phyloP scores from a whole-genome alignment of 2,888 invertebrate species.

The Orthosia gracilis region DNA sequence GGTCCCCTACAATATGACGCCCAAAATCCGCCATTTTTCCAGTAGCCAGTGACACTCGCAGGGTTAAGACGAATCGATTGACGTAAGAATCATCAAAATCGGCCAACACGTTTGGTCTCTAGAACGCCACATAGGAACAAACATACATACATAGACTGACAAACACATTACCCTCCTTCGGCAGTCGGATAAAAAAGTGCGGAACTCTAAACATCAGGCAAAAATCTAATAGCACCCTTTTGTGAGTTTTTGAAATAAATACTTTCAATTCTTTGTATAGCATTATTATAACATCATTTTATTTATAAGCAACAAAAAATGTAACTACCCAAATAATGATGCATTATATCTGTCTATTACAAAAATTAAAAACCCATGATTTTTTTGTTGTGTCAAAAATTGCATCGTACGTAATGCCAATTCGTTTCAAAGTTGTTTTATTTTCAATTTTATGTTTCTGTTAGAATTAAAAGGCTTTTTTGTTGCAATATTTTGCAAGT shows the following conservation, averaged over 20 bases:
- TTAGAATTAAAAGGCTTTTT: not conserved
- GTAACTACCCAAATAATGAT: conserved; percentile 2
- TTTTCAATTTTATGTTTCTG: not conserved
- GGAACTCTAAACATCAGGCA: not conserved
- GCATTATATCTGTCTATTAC: conserved; percentile 3
- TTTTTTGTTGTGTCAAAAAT: conserved; percentile 1
- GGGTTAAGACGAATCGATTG: too few species aligned
- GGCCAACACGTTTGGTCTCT: too few species aligned
- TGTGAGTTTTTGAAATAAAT: conserved; percentile 26
- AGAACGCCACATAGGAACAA: too few species aligned
- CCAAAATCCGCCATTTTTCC: too few species aligned
- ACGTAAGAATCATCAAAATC: too few species aligned
- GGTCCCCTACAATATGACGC: too few species aligned
- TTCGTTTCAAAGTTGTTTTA: conserved; percentile 1
- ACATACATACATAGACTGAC: too few species aligned
- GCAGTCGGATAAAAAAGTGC: too few species aligned
- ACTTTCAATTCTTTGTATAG: not conserved
- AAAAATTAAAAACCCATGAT: not conserved
- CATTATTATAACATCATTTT: conserved; percentile 18
- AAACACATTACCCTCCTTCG: too few species aligned
- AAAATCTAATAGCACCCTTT: not conserved
- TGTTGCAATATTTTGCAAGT: not conserved
- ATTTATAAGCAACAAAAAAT: conserved; percentile 2
- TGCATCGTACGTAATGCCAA: not conserved
- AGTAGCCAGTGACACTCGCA: too few species aligned